Evolutionary conservation across 2,888 invertebrate genomes (phyloP), one percentile per base, ranked within the genome.

Genomic region (Drosophila anomalata): DNA sequence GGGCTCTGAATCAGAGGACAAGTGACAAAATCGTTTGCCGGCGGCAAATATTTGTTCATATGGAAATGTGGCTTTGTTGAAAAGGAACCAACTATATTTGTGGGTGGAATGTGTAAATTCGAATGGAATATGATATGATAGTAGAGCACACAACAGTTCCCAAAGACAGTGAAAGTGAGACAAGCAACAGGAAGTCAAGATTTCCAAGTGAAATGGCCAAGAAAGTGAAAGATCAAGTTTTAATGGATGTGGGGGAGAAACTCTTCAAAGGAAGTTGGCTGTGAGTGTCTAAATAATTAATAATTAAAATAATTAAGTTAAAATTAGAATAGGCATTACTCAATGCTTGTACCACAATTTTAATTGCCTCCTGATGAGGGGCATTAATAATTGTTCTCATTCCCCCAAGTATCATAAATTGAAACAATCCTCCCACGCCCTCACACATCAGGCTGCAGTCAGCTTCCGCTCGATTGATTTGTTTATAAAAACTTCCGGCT

Each of bases 381-480:
- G n/a, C 63, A 71, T 72, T 50, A 72, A 71, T 71, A 57, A 60
- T 54, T 53, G 59, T 53, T 48, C 62, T 44, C 36, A 61, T 52
- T 50, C 44, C 31, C 31, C 31, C 31, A 36, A 50, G 68, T 36
- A 66, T 68, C 53, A 67, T 66, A 67, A 71, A 68, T 55, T 17
- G 17, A 17, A 17, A 71, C 59, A 51, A 14, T 39, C 14, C 48
- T 33, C 5, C 48, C 41, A 42, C 70, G 54, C 70, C 60, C 55
- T 70, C 44, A 24, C 22, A 24, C 22, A 24, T 63, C 63, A 56
- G 54, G 58, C 61, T 56, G 70, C 53, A 50, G 65, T 55, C 69
- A 56, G 73, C 82, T 84, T 82, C 87, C 82, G 82, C 71, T 76
- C 67, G 75, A 85, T 87, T 85, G 83, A 79, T 87, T 82, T 84